Conservation (phyloP, 2,113 vertebrate species). For the Gymnobelideus leadbeateri region DNA sequence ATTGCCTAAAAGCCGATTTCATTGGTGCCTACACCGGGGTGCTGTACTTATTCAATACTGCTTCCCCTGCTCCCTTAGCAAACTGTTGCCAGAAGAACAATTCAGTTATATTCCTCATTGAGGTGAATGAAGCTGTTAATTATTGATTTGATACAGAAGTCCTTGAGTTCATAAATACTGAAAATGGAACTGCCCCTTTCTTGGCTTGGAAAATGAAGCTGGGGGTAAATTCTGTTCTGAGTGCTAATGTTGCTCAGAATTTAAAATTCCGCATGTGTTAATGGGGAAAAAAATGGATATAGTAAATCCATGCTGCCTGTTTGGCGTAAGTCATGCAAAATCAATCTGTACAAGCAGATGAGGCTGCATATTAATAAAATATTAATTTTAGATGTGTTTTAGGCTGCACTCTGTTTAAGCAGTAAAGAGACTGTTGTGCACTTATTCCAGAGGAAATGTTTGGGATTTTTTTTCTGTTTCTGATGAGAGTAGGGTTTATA, state of each 20-base stretch:
- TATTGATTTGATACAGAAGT: slow-evolving; percentile 21
- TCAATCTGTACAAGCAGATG: slow-evolving; percentile 54
- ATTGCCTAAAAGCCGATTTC: not conserved
- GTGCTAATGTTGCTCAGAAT: slow-evolving; percentile 55
- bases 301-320: slow-evolving; percentile 26
- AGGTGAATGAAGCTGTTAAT: slow-evolving; percentile 52
- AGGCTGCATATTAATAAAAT: slow-evolving; percentile 60
- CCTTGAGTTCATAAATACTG: slow-evolving; percentile 27
- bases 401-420: not conserved
- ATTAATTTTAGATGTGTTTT: slow-evolving; percentile 57
- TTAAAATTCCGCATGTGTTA: slow-evolving; percentile 55
- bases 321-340: slow-evolving; percentile 53
- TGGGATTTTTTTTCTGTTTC: not conserved
- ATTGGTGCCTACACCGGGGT: slow-evolving; percentile 1
- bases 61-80: slow-evolving; percentile 26
- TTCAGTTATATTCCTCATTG: slow-evolving; percentile 52
- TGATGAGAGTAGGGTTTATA: not conserved
- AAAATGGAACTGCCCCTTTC: slow-evolving; percentile 54
- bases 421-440: not conserved
- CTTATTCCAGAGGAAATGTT: not conserved
- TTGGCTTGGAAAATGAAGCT: slow-evolving; percentile 42
- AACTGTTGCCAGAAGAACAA: slow-evolving; percentile 53
- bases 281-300: slow-evolving; percentile 30
- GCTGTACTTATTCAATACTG: slow-evolving; percentile 30
- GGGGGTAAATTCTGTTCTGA: slow-evolving; percentile 60